Percentiles rank a stretch among this genome's conserved stretches.
Conservation (phyloP, 2,888 invertebrate genomes). For the Callyntrura sp. region DNA sequence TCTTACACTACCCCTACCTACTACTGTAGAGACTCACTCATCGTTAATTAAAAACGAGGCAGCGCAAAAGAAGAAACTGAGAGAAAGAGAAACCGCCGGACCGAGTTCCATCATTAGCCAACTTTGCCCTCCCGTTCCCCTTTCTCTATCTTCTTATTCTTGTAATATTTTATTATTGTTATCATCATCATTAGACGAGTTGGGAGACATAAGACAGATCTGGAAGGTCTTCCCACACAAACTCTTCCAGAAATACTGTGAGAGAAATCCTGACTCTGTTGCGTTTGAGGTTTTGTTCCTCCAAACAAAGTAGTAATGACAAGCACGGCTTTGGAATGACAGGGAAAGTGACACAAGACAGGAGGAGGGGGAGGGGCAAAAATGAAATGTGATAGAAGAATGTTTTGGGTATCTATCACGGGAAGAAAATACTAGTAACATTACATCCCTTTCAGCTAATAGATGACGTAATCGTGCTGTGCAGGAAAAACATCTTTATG, state of each 20-base stretch:
- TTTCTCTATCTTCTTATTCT: neutral
- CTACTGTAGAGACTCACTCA: neutral
- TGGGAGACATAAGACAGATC: neutral
- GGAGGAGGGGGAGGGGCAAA: too few relatives aligned
- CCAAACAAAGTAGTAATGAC: too few relatives aligned
- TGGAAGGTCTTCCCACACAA: neutral
- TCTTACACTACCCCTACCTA: neutral
- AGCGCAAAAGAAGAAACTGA: neutral
- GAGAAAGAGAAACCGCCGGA: neutral
- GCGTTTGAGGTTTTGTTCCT: too few relatives aligned
- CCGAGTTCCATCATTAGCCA: neutral
- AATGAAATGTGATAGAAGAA: too few relatives aligned
- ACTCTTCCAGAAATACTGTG: neutral
- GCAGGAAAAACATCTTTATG: too few relatives aligned
- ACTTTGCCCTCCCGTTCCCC: neutral
- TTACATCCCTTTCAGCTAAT: too few relatives aligned
- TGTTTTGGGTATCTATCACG: too few relatives aligned
- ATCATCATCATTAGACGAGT: neutral
- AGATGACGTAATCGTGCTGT: too few relatives aligned
- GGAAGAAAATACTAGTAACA: too few relatives aligned
- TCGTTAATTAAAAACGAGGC: slow-evolving; percentile 12
- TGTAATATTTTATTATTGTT: too few relatives aligned
- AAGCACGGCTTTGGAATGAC: too few relatives aligned
- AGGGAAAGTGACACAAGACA: too few relatives aligned
- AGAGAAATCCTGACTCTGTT: neutral